phyloP scores from a whole-genome alignment of 2,113 vertebrate genomes.

The Sylvietta virens region DNA sequence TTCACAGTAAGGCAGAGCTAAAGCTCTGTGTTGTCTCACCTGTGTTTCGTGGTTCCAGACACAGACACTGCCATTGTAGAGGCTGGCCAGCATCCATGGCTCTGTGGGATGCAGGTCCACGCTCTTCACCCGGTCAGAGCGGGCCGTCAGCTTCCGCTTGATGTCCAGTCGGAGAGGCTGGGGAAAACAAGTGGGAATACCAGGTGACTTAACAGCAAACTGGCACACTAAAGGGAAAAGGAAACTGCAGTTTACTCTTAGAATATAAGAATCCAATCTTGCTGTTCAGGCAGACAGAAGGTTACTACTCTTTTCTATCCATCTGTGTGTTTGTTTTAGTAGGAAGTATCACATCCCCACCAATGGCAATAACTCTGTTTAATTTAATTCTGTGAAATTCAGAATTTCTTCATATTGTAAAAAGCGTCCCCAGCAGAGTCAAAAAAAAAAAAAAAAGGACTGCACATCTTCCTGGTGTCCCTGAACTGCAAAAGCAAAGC shows the following conservation, averaged over 20 bases:
- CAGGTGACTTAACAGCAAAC: background rate
- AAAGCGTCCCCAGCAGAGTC: background rate
- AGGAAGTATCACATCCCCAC: background rate
- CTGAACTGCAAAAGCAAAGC: background rate
- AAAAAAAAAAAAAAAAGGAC: background rate
- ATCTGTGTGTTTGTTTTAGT: background rate
- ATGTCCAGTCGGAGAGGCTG: slow-evolving; percentile 95
- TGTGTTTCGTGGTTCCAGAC: slow-evolving; percentile 97
- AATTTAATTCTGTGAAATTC: background rate
- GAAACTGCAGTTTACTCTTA: background rate
- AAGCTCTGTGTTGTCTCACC: slow-evolving; percentile 75
- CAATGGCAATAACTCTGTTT: background rate
- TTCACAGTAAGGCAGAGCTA: background rate
- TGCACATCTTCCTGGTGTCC: background rate
- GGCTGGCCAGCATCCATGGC: slow-evolving; percentile 95
- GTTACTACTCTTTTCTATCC: background rate
- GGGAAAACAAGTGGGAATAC: background rate
- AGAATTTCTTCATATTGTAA: background rate
- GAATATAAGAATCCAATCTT: background rate
- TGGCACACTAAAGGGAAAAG: background rate
- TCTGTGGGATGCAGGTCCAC: slow-evolving; percentile 92
- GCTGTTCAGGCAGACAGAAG: background rate
- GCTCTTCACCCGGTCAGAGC: slow-evolving; percentile 94
- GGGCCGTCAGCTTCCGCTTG: slow-evolving; percentile 90
- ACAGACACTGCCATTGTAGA: slow-evolving; percentile 94